These are phyloP conservation scores for Pluvianellus socialis DNA, from an alignment of 2,113 vertebrate genomes.

Conservation along the genomic window DNA sequence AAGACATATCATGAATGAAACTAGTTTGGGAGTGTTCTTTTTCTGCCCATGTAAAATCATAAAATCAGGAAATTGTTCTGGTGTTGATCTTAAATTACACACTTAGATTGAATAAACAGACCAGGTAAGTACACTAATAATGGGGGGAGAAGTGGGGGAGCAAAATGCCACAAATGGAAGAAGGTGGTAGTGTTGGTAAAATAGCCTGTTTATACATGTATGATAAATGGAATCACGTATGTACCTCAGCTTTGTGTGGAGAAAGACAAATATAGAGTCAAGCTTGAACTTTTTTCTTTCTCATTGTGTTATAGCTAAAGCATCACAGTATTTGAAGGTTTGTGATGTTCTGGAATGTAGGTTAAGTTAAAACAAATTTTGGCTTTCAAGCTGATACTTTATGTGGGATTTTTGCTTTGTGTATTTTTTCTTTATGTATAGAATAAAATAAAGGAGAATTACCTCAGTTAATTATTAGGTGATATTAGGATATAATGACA, in stretches of 20 bases:
- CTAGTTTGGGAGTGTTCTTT: neutral
- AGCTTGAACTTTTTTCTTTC: neutral
- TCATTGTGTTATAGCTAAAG: neutral
- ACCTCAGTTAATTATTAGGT: neutral
- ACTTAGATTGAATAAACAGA: neutral
- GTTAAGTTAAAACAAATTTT: neutral
- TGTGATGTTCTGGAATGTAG: slow-evolving; percentile 6
- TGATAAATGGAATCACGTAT: neutral
- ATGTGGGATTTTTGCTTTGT: slow-evolving; percentile 16
- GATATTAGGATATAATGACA: neutral
- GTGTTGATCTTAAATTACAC: neutral
- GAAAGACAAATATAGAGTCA: neutral
- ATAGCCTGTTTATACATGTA: neutral
- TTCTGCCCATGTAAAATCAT: neutral
- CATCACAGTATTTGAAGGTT: neutral
- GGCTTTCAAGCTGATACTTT: neutral
- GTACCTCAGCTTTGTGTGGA: neutral
- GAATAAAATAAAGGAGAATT: slow-evolving; percentile 30
- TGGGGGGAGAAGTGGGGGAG: too few relatives aligned
- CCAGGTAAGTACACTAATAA: slow-evolving; percentile 33
- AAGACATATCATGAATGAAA: neutral
- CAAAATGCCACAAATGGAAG: neutral
- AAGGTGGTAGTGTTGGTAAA: neutral
- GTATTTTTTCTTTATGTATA: slow-evolving; percentile 21
- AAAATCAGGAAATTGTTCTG: neutral